Evolutionary conservation across 2,888 invertebrate species (phyloP).

Genomic region (Apodemia mormo): DNA sequence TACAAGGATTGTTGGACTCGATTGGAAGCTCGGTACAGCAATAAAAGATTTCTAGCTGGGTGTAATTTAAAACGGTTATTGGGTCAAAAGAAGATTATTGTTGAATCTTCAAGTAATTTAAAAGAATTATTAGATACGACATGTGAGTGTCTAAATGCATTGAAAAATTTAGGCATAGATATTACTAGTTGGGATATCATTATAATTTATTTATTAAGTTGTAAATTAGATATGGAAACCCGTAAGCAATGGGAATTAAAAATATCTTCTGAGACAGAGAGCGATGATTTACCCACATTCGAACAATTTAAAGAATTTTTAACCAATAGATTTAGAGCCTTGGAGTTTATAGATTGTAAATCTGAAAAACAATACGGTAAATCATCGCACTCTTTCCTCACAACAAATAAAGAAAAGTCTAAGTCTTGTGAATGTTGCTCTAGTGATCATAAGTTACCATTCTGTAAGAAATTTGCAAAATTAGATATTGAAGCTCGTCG

Average conservation of each 20-base stretch:
- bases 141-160: constrained; percentile 33
- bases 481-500: too few relatives aligned
- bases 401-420: too few relatives aligned
- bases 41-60: constrained; percentile 35
- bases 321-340: constrained; percentile 22
- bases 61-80: constrained; percentile 31
- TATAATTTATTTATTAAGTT: constrained; percentile 25
- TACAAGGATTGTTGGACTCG: constrained; percentile 35
- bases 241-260: constrained; percentile 29
- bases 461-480: too few relatives aligned
- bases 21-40: constrained; percentile 35
- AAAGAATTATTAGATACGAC: constrained; percentile 37
- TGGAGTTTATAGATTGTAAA: constrained; percentile 28
- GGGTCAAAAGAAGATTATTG: constrained; percentile 22
- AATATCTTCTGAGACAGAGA: neutral
- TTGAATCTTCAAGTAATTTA: constrained; percentile 32
- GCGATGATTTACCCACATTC: constrained; percentile 23
- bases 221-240: constrained; percentile 27
- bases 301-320: constrained; percentile 26
- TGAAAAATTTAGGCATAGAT: constrained; percentile 29
- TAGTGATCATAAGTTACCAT: too few relatives aligned
- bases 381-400: too few relatives aligned
- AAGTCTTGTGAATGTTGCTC: too few relatives aligned
- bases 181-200: constrained; percentile 29
- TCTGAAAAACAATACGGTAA: neutral